Evolutionary conservation across 2,113 vertebrate species (phyloP), one percentile per base, ranked within the genome.

Genomic region (Terrapene triunguis): DNA sequence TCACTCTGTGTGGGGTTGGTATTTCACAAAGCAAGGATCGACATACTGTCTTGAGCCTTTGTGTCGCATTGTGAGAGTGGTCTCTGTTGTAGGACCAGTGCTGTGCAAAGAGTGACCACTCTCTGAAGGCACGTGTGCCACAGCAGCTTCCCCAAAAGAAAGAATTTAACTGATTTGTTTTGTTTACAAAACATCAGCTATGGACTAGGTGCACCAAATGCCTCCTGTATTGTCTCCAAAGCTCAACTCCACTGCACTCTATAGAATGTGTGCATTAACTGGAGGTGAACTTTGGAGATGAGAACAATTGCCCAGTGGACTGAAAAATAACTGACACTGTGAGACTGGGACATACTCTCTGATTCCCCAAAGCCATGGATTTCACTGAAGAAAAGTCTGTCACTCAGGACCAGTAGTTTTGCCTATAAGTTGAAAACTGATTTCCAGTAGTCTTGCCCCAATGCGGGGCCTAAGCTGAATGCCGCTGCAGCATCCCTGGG

Each of bases 391-490:
- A 59, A 54, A 2, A 53, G 54, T 85, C 62, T 91, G 16, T 54
- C 16, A 1, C 0, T 1, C 1, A 4, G 5, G 14, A 3, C 1
- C 0, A 0, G 24, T 22, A 13, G n/a, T 19, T 35, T 62, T 62
- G 59, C 59, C 59, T 59, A 6, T 17, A 10, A 72, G 35, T 19
- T 65, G 62, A 35, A 35, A 65, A 32, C 32, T 17, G 13, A 65
- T 32, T 17, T 65, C 32, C 14, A 8, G 13, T 35, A 35, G 29
- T 17, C 62, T n/a, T 13, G 62, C 62, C 62, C 62, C 32, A 7
- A 13, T 35, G 62, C 8, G 62, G 62, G 6, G 32, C 32, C 6
- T 17, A 13, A 32, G 35, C 32, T 65, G 62, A 55, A 32, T 65
- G 62, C 14, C 29, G 3, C 32, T 7, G 62, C 7, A 35, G 12